These are phyloP conservation scores for Diabrotica undecimpunctata DNA, from an alignment of 1,140 invertebrate genomes.

Conservation along the genomic window DNA sequence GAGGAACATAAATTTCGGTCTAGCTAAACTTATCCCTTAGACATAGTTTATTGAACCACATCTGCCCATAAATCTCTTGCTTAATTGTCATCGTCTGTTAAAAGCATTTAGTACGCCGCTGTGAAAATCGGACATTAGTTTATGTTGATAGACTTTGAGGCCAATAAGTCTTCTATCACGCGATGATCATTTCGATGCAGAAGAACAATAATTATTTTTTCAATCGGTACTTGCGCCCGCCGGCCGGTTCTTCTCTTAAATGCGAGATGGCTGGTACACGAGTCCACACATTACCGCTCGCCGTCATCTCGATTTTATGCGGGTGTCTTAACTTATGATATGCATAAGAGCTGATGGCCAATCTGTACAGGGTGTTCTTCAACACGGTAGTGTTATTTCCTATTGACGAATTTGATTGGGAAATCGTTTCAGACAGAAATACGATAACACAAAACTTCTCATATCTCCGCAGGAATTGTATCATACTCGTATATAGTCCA, in stretches of 20 bases:
- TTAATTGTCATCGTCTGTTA: not conserved
- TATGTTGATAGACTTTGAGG: conserved; percentile 19
- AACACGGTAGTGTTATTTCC: not conserved
- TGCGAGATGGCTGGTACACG: not conserved
- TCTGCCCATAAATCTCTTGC: too few relatives aligned
- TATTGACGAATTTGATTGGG: conserved; percentile 1
- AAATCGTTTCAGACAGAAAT: not conserved
- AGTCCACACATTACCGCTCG: conserved; percentile 11
- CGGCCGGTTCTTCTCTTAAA: not conserved
- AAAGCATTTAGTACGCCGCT: not conserved
- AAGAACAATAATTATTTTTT: conserved; percentile 24
- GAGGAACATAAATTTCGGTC: too few relatives aligned
- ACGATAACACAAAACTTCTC: not conserved
- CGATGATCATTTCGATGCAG: conserved; percentile 12
- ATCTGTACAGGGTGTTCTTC: conserved; percentile 1
- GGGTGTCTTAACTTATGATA: conserved; percentile 23
- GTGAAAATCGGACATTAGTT: conserved; percentile 14
- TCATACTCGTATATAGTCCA: too few relatives aligned
- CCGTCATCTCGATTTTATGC: conserved; percentile 18
- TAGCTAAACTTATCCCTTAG: too few relatives aligned
- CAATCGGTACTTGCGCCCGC: conserved; percentile 8
- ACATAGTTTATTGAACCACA: too few relatives aligned
- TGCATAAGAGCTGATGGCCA: conserved; percentile 18
- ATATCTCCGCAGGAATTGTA: not conserved
- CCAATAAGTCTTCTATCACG: conserved; percentile 24